Evolutionary conservation across 2,113 vertebrate genomes (phyloP), one percentile per base, ranked within the genome.

Genomic region (Eulemur macaco): DNA sequence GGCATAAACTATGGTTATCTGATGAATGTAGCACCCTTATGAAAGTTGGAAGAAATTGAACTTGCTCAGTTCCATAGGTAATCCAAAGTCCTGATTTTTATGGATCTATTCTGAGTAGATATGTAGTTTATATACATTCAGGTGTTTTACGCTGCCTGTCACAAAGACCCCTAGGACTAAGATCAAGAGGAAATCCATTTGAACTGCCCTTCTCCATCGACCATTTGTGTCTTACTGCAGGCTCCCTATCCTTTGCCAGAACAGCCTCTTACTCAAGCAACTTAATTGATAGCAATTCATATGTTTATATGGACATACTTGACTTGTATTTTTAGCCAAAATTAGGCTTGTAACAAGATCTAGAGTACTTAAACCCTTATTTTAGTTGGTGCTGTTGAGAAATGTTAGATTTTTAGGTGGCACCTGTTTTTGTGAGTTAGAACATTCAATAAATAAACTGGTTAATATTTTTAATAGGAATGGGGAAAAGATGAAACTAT

Each of bases 321-420:
- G n/a, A 66, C 8, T 84, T 80, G 29, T 69, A 25, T 58, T 80
- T 82, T 94, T 83, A 83, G 37, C 93, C 39, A 91, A 56, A 73
- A 54, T 94, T 82, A 68, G 18, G 13, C 15, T n/a, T 80, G 7
- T 42, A 86, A 68, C 4, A 76, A 56, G 8, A 45, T 58, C 47
- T 52, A 81, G 6, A 13, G 60, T 92, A 15, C 47, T 45, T 90
- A 83, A 68, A 78, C 21, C 27, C 21, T 89, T 68, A 63, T 81
- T 92, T 94, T 91, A 47, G n/a, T 80, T 86, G 83, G n/a, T 89
- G 18, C 50, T 64, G 14, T 92, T 95, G 73, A 94, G 74, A 73
- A 88, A 86, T 74, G 42, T 69, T 96, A 91, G 54, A 47, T 39
- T 74, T 95, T 95, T 86, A 80, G 34, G 23, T 93, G n/a, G 17